Evolutionary conservation across 2,113 vertebrate genomes (phyloP), one percentile per base, ranked within the genome.

Genomic region (Pipra filicauda): DNA sequence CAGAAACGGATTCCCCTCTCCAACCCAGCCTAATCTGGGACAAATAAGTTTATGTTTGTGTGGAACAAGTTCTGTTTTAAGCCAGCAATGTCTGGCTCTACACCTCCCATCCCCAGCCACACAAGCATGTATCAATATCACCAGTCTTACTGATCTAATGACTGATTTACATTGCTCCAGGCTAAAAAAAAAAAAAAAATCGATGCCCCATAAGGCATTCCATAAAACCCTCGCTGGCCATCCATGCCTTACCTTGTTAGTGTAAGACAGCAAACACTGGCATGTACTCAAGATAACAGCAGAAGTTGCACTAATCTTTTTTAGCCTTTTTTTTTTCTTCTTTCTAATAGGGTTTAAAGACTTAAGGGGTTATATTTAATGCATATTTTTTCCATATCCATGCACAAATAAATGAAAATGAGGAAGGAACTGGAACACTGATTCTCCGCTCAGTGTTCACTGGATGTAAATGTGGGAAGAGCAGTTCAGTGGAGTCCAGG

Each of bases 21-120:
- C 24, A 20, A 22, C 9, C 1, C 3, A 54, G 26, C 2, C 41
- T 54, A n/a, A 49, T 15, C 23, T 26, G 27, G 9, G 10, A 54
- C 27, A 74, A 65, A 28, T 22, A 49, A 39, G 0, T 39, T 73
- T 18, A 0, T 18, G 6, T 77, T 44, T 46, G 12, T 1, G 0
- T 8, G 5, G 15, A 23, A 72, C 24, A 70, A 52, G 9, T 43
- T 72, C 31, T 67, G 16, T 41, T 91, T 69, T 69, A 37, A 84
- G 24, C 26, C 3, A 4, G 23, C 19, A 62, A 4, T 52, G 70
- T 55, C 62, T 78, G 15, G 17, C 65, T 70, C 59, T 58, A 20
- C 6, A 35, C 4, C 66, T 27, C 19, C 48, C 4, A 4, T 33
- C 12, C 19, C 17, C 33, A 59, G n/a, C 14, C 73, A 44, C 24